Evolutionary conservation across 2,888 invertebrate genomes (phyloP).

Genomic region (Parnassius smintheus): DNA sequence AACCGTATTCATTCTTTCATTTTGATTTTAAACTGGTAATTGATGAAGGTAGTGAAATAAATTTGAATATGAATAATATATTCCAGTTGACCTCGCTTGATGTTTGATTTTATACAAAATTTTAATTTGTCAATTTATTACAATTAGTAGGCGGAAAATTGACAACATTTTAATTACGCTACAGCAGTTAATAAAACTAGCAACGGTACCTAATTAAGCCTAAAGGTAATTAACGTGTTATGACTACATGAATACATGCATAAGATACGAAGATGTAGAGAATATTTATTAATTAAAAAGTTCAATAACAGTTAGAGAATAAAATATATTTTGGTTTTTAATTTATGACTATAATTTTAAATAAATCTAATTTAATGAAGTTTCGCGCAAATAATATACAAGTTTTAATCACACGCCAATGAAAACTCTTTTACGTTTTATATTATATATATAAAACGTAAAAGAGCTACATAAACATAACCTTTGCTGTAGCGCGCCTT

Average conservation of each 20-base stretch:
- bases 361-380: no score
- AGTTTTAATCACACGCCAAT: no score
- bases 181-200: not conserved
- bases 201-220: conserved; percentile 2
- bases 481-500: no score
- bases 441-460: no score
- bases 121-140: conserved; percentile 19
- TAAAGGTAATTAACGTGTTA: not conserved
- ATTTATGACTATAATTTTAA: no score
- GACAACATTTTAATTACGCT: conserved; percentile 9
- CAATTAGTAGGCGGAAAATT: conserved; percentile 13
- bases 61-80: conserved; percentile 14
- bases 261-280: no score
- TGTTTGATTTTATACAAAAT: conserved; percentile 18
- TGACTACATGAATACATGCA: not conserved
- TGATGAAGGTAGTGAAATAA: conserved; percentile 10
- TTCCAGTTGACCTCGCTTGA: not conserved
- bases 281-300: no score
- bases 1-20: conserved; percentile 14
- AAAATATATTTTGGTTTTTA: no score
- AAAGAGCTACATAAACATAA: no score
- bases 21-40: conserved; percentile 14
- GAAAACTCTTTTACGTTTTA: no score
- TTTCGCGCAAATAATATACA: no score
- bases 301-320: no score